Conservation (phyloP, 2,113 vertebrate genomes). For the Oceanodroma tethys region DNA sequence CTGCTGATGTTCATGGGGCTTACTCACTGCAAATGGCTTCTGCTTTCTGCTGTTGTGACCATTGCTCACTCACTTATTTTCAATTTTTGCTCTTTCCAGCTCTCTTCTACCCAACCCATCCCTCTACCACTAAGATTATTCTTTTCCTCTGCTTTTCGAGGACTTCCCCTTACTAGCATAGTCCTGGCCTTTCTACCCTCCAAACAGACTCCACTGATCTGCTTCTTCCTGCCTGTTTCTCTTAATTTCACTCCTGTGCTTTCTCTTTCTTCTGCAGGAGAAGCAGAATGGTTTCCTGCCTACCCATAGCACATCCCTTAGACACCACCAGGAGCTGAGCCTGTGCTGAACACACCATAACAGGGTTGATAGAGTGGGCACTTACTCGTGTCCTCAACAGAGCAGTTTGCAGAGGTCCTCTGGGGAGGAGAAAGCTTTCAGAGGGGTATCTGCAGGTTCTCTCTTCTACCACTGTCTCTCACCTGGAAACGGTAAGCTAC, state of each 20-base stretch:
- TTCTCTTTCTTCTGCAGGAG: background rate
- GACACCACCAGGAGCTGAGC: background rate
- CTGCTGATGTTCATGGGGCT: background rate
- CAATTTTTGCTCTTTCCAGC: background rate
- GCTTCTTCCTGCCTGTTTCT: background rate
- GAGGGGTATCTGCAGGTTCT: background rate
- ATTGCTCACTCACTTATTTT: background rate
- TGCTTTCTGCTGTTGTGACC: background rate
- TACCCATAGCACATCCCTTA: background rate
- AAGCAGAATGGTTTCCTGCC: background rate
- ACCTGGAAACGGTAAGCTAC: background rate
- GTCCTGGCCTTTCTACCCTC: background rate
- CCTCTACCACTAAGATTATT: background rate
- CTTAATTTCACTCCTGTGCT: background rate
- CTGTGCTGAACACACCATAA: background rate
- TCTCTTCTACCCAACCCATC: background rate
- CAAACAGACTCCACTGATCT: background rate
- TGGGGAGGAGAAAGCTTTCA: background rate
- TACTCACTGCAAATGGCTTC: background rate
- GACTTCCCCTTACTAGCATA: background rate
- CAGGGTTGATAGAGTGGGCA: background rate
- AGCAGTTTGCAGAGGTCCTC: background rate
- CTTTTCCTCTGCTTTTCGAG: background rate
- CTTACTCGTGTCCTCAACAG: accelerated
- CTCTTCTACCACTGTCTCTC: background rate